phyloP scores from a whole-genome alignment of 2,797 vertebrate genomes.

The Hydrolagus colliei region DNA sequence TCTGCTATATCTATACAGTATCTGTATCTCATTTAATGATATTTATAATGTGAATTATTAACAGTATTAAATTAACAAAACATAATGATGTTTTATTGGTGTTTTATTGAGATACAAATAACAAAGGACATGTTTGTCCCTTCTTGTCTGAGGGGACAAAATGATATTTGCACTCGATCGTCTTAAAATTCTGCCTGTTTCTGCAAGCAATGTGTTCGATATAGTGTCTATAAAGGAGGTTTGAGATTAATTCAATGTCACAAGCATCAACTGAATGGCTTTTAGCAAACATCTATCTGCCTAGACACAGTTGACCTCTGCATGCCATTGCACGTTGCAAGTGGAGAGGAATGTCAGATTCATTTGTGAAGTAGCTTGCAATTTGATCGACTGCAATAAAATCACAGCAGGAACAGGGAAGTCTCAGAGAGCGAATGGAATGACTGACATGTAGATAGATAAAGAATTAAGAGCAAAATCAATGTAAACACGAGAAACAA shows the following conservation, averaged over 20 bases:
- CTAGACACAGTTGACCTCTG: not conserved
- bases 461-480: not conserved
- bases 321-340: not conserved
- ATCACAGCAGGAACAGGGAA: not conserved
- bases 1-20: too few relatives aligned
- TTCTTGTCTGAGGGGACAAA: not conserved
- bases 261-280: not conserved
- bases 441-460: not conserved
- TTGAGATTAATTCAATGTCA: not conserved
- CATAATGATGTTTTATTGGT: not conserved
- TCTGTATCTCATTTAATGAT: not conserved
- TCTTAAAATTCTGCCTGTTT: not conserved
- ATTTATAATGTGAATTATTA: not conserved
- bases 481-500: not conserved
- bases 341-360: not conserved
- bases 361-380: not conserved
- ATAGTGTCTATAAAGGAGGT: not conserved
- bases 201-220: not conserved
- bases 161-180: not conserved
- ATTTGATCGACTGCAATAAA: not conserved
- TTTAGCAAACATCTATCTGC: not conserved
- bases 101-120: not conserved
- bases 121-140: not conserved
- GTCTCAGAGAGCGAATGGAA: not conserved
- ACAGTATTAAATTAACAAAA: not conserved